phyloP scores from a whole-genome alignment of 1,140 invertebrate species.

The Vollenhovia emeryi region DNA sequence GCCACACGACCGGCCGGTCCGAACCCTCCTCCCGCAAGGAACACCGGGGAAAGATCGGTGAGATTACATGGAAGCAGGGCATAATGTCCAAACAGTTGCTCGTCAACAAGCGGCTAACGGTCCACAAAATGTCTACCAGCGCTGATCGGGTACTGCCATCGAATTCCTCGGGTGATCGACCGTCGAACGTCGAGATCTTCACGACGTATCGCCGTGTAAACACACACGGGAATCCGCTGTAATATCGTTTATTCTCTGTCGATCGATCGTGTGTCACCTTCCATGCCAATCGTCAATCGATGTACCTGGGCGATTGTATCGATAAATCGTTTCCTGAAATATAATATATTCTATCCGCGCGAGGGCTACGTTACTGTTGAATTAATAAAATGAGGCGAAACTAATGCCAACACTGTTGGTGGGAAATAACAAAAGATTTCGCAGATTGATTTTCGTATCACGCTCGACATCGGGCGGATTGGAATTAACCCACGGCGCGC shows the following conservation, averaged over 20 bases:
- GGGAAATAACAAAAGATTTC: background rate
- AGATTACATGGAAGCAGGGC: constrained; percentile 80
- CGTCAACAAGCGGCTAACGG: constrained; percentile 78
- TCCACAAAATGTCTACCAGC: constrained; percentile 63
- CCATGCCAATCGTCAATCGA: background rate
- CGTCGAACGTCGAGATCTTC: constrained; percentile 62
- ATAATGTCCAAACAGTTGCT: constrained; percentile 79
- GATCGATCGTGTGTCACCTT: background rate
- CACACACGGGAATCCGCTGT: background rate
- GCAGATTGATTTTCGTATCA: background rate
- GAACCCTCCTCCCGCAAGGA: constrained; percentile 47
- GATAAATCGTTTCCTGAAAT: background rate
- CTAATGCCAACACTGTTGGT: background rate
- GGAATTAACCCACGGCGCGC: constrained; percentile 3
- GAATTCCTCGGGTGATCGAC: constrained; percentile 70
- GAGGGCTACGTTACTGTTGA: background rate
- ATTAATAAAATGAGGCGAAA: background rate
- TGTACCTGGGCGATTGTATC: background rate
- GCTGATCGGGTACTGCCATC: constrained; percentile 60
- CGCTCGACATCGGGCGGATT: background rate
- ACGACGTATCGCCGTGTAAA: constrained; percentile 30
- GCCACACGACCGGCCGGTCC: constrained; percentile 72
- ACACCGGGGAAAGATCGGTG: constrained; percentile 74
- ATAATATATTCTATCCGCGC: background rate
- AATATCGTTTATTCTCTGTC: background rate